Evolutionary conservation across 2,888 invertebrate species (phyloP).

Genomic region (Perdita meconis): DNA sequence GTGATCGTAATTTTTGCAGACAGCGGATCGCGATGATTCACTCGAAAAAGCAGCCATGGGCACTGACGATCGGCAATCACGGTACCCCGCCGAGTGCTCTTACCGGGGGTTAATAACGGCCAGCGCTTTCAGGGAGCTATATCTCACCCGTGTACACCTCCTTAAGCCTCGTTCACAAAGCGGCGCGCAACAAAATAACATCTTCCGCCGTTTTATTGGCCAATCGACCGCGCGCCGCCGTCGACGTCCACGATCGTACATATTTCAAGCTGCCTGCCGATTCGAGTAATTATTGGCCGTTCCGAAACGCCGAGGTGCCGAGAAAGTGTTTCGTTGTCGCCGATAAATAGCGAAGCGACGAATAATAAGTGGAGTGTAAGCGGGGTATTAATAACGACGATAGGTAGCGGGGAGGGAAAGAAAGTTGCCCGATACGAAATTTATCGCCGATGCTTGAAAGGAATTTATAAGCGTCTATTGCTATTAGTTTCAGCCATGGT

Average conservation of each 20-base stretch:
- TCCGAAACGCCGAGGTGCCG: conserved; percentile 21
- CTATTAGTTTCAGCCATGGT: neutral
- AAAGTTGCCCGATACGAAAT: conserved; percentile 18
- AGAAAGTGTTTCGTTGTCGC: conserved; percentile 50
- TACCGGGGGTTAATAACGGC: conserved; percentile 76
- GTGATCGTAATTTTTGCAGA: conserved; percentile 73
- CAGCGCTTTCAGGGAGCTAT: conserved; percentile 74
- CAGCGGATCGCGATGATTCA: conserved; percentile 71
- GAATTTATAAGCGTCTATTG: neutral
- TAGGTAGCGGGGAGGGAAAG: conserved; percentile 17
- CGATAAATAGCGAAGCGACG: conserved; percentile 59
- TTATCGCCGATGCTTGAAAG: conserved; percentile 5
- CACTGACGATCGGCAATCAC: conserved; percentile 75
- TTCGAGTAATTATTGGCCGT: conserved; percentile 70
- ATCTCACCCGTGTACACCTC: conserved; percentile 69
- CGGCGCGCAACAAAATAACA: conserved; percentile 67
- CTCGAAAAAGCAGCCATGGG: conserved; percentile 63
- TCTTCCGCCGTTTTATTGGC: conserved; percentile 72
- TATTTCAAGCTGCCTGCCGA: conserved; percentile 48
- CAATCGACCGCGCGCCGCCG: conserved; percentile 24
- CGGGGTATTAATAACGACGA: conserved; percentile 52
- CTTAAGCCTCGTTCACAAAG: conserved; percentile 70
- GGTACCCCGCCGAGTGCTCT: conserved; percentile 70
- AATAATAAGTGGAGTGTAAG: conserved; percentile 59
- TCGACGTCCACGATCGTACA: conserved; percentile 31